These are phyloP conservation scores for Lophotis ruficrista DNA, from an alignment of 2,113 vertebrate species.

Conservation along the genomic window DNA sequence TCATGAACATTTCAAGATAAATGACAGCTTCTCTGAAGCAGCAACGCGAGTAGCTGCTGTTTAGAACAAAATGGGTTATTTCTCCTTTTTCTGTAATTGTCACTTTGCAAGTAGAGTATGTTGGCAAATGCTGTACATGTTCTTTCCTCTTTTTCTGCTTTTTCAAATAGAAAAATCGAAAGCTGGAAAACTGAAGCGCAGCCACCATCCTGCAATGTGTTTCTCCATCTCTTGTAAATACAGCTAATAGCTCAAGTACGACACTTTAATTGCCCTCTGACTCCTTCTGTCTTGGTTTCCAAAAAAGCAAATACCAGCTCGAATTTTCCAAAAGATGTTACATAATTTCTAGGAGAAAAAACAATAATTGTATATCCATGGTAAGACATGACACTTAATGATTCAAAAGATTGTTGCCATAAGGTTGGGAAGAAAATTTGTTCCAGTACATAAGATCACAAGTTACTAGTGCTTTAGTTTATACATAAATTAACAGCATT, in stretches of 20 bases:
- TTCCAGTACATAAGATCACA: not conserved
- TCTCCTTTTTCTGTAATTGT: constrained; percentile 8
- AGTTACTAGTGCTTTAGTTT: not conserved
- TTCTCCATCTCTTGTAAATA: not conserved
- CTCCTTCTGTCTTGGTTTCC: not conserved
- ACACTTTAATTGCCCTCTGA: not conserved
- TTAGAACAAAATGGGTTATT: not conserved
- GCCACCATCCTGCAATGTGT: not conserved
- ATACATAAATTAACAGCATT: not conserved
- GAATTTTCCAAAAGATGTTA: not conserved
- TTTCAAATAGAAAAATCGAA: not conserved
- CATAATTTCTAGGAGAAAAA: not conserved
- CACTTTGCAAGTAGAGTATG: not conserved
- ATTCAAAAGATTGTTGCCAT: constrained; percentile 8
- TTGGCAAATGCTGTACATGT: not conserved
- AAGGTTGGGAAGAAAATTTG: not conserved
- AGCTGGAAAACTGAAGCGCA: not conserved
- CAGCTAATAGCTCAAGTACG: not conserved
- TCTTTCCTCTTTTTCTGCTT: not conserved
- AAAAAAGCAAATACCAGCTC: not conserved
- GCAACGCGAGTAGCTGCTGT: not conserved
- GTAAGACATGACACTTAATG: not conserved
- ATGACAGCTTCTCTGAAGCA: constrained; percentile 39
- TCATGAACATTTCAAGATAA: constrained; percentile 60
- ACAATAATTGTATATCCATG: not conserved